These are phyloP conservation scores for Corvus moneduloides DNA, from an alignment of 2,113 vertebrate genomes.

Conservation along the genomic window DNA sequence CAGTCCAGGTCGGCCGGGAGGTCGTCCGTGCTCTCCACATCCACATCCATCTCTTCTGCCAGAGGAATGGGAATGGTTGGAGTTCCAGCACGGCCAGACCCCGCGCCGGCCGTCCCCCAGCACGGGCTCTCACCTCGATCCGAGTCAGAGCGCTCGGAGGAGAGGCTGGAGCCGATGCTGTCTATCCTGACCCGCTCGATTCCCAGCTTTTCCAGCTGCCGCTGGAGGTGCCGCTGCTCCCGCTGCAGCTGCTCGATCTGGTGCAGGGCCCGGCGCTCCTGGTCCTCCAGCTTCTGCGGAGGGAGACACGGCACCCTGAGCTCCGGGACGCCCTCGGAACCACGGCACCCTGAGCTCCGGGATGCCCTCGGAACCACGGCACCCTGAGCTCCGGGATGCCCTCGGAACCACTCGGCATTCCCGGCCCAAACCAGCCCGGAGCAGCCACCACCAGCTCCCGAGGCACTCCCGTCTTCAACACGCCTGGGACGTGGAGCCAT, in stretches of 20 bases:
- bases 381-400: background rate
- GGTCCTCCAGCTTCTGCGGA: slow-evolving; percentile 87
- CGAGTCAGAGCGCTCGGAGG: slow-evolving; percentile 87
- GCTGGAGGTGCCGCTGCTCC: slow-evolving; percentile 88
- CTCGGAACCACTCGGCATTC: background rate
- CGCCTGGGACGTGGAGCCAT: rapidly evolving
- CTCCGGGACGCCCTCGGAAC: background rate
- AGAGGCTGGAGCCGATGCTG: slow-evolving; percentile 84
- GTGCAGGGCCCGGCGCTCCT: slow-evolving; percentile 76
- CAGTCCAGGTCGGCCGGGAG: slow-evolving; percentile 91
- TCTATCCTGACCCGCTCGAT: slow-evolving; percentile 88
- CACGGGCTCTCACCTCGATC: slow-evolving; percentile 81
- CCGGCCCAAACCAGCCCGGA: rapidly evolving
- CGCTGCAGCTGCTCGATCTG: slow-evolving; percentile 91
- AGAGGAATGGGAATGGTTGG: background rate
- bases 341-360: background rate
- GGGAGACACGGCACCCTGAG: background rate
- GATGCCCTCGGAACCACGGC: too few relatives aligned
- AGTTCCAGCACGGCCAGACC: rapidly evolving
- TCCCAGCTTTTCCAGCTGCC: slow-evolving; percentile 92
- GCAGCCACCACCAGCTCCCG: rapidly evolving
- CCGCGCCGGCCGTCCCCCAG: rapidly evolving
- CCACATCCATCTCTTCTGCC: slow-evolving; percentile 84
- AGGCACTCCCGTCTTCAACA: background rate
- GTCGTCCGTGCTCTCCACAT: slow-evolving; percentile 89